These are phyloP conservation scores for Percopsis omiscomaycus DNA, from an alignment of 2,797 vertebrate species.

Conservation along the genomic window DNA sequence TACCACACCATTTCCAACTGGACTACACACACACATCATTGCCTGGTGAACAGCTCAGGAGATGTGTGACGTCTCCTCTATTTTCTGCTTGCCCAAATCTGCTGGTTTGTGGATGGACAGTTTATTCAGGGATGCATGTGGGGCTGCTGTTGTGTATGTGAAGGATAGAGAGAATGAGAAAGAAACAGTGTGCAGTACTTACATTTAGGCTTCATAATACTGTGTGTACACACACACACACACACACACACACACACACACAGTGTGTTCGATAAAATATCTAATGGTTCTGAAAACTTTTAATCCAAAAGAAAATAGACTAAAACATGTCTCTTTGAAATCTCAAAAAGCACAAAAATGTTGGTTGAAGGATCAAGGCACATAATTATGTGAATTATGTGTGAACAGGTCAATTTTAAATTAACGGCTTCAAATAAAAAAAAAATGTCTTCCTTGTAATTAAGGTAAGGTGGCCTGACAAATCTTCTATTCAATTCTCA, in stretches of 20 bases:
- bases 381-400: no score
- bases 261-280: not conserved
- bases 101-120: conserved; percentile 25
- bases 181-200: not conserved
- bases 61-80: not conserved
- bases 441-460: no score
- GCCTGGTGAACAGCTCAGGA: not conserved
- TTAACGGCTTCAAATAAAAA: no score
- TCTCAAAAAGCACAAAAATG: no score
- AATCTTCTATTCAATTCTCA: no score
- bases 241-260: not conserved
- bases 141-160: not conserved
- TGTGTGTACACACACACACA: not conserved
- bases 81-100: conserved; percentile 23
- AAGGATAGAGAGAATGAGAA: not conserved
- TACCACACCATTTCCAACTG: conserved; percentile 36
- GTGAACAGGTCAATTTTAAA: no score
- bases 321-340: no score
- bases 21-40: conserved; percentile 18
- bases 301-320: no score
- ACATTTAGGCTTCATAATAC: not conserved
- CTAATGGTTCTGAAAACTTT: not conserved
- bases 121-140: conserved; percentile 25
- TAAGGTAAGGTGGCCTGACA: no score
- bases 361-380: no score